Conservation (phyloP, 2,797 vertebrate genomes). For the Saxicola maurus region DNA sequence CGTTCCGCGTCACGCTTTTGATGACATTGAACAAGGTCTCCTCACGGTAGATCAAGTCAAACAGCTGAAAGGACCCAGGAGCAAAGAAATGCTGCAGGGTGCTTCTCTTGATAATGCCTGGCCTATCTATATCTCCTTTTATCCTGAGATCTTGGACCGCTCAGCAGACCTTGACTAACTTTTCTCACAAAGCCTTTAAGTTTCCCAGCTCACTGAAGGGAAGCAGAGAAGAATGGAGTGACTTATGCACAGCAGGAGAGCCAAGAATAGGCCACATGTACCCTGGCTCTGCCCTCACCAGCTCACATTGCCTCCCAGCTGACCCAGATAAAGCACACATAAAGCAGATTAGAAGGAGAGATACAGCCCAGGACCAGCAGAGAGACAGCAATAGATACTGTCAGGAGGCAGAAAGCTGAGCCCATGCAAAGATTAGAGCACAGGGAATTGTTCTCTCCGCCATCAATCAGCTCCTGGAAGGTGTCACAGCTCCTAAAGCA, state of each 20-base stretch:
- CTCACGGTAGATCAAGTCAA: constrained; percentile 95
- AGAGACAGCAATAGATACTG: neutral
- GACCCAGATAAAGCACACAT: constrained; percentile 30
- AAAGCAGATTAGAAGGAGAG: neutral
- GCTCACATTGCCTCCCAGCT: constrained; percentile 33
- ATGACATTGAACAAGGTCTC: constrained; percentile 97
- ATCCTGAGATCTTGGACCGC: neutral
- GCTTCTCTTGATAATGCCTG: neutral
- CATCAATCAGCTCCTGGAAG: neutral
- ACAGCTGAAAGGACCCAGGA: constrained; percentile 76
- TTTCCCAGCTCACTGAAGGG: neutral
- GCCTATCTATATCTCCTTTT: constrained; percentile 6
- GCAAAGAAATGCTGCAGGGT: neutral
- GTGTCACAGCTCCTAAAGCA: neutral
- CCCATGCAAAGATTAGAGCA: neutral
- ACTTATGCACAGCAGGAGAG: constrained; percentile 17
- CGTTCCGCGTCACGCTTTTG: constrained; percentile 94
- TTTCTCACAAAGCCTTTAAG: neutral
- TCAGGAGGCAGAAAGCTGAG: neutral
- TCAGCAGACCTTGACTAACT: neutral
- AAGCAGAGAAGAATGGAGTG: constrained; percentile 6
- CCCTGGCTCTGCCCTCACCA: neutral
- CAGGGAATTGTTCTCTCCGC: neutral
- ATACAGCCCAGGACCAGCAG: neutral
- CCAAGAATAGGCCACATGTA: constrained; percentile 26